Evolutionary conservation across 1,140 invertebrate genomes (phyloP).

Genomic region (Eumaeus atala): DNA sequence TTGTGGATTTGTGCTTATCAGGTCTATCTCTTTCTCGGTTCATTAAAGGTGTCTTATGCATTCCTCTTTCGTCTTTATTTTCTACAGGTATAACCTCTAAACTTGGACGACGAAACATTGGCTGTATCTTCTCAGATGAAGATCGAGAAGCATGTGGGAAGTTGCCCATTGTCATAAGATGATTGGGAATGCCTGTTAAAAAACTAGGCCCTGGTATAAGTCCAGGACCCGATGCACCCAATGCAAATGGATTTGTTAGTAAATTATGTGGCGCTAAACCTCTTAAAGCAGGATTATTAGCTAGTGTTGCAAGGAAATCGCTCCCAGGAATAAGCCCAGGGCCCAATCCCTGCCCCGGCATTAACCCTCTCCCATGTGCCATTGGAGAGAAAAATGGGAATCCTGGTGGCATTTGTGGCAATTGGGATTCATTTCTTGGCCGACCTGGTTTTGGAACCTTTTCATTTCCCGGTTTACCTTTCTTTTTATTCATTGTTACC

Average conservation of each 20-base stretch:
- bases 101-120: slow-evolving; percentile 66
- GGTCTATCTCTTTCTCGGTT: slow-evolving; percentile 60
- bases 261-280: slow-evolving; percentile 53
- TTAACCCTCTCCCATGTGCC: slow-evolving; percentile 65
- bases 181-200: slow-evolving; percentile 66
- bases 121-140: slow-evolving; percentile 64
- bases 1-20: slow-evolving; percentile 67
- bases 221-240: slow-evolving; percentile 58
- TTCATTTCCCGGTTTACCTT: slow-evolving; percentile 49
- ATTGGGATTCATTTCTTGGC: slow-evolving; percentile 80
- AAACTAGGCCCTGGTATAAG: slow-evolving; percentile 70
- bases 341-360: slow-evolving; percentile 81
- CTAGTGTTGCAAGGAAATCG: slow-evolving; percentile 55
- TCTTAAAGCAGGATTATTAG: slow-evolving; percentile 62
- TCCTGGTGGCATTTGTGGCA: slow-evolving; percentile 65
- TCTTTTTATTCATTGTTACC: slow-evolving; percentile 50
- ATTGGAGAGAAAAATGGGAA: slow-evolving; percentile 73
- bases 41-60: slow-evolving; percentile 55
- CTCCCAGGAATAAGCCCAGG: slow-evolving; percentile 72
- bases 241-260: slow-evolving; percentile 65
- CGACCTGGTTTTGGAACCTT: slow-evolving; percentile 65
- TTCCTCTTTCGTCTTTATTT: slow-evolving; percentile 57
- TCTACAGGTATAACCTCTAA: slow-evolving; percentile 72
- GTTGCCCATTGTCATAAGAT: slow-evolving; percentile 57
- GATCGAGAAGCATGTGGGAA: slow-evolving; percentile 75